Conservation (phyloP, 1,140 invertebrate genomes). For the Adelges cooleyi region DNA sequence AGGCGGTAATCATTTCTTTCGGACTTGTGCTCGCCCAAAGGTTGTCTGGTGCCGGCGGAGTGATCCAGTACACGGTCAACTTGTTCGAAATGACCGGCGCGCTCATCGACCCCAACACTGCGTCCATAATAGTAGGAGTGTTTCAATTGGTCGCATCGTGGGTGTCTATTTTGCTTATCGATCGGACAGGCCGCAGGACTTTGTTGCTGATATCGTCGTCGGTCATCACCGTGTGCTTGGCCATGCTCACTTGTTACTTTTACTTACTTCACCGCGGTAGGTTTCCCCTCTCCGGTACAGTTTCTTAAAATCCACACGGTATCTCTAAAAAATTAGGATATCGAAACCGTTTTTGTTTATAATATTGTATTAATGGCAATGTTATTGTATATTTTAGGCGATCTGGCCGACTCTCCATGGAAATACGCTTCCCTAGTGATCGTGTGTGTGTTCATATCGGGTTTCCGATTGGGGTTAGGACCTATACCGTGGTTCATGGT, state of each 20-base stretch:
- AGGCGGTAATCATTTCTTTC: constrained; percentile 38
- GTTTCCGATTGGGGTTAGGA: constrained; percentile 52
- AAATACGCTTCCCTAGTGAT: background rate
- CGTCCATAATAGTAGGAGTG: constrained; percentile 39
- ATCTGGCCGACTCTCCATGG: background rate
- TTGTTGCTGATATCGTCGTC: constrained; percentile 55
- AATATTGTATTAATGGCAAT: no score
- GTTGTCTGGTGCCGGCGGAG: constrained; percentile 43
- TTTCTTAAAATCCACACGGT: no score
- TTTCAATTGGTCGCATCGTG: constrained; percentile 6
- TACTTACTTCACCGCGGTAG: no score
- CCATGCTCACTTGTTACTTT: constrained; percentile 39
- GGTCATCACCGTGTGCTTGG: constrained; percentile 50
- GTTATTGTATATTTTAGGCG: background rate
- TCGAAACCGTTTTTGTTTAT: constrained; percentile 32
- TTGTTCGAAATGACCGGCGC: constrained; percentile 40
- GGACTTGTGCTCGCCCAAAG: constrained; percentile 43
- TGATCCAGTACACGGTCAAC: constrained; percentile 48
- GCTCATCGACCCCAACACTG: constrained; percentile 33
- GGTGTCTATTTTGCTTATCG: constrained; percentile 48
- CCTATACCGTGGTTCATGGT: constrained; percentile 62
- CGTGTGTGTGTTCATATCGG: constrained; percentile 41
- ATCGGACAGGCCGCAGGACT: constrained; percentile 57
- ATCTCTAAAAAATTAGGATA: no score
- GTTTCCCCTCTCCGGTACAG: no score